phyloP scores from a whole-genome alignment of 2,888 invertebrate genomes.

The Drosophila rubida region DNA sequence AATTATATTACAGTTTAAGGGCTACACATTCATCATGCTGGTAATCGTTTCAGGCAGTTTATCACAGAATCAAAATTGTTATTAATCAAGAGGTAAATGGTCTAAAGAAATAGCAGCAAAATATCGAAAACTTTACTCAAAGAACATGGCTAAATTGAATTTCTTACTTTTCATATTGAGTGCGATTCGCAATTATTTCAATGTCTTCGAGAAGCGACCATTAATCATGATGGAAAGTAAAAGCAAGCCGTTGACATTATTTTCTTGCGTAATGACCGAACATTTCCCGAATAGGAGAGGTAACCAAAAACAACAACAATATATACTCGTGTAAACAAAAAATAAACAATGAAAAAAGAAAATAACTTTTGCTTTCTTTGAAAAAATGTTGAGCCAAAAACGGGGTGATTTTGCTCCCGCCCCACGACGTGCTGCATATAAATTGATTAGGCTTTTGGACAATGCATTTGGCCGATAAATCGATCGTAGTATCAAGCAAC shows the following conservation, averaged over 20 bases:
- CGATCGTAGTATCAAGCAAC: constrained; percentile 35
- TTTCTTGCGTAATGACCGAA: constrained; percentile 52
- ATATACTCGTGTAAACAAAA: not conserved
- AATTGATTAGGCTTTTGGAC: constrained; percentile 28
- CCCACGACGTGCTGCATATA: constrained; percentile 42
- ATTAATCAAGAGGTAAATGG: too few species aligned
- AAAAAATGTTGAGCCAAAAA: constrained; percentile 46
- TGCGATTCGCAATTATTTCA: not conserved
- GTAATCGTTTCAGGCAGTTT: too few species aligned
- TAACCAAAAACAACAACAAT: not conserved
- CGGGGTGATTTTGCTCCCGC: constrained; percentile 6
- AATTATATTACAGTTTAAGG: not conserved
- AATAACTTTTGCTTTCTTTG: constrained; percentile 64
- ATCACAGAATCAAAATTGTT: too few species aligned
- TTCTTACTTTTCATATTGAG: too few species aligned
- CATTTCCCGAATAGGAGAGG: constrained; percentile 41
- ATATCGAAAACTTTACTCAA: too few species aligned
- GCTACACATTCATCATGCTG: too few species aligned
- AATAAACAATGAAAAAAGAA: constrained; percentile 12
- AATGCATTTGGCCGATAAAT: constrained; percentile 39
- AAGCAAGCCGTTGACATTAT: constrained; percentile 10
- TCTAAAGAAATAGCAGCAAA: too few species aligned
- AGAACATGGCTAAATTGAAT: too few species aligned
- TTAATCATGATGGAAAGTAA: constrained; percentile 40
- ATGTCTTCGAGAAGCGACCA: not conserved